Evolutionary conservation across 2,797 vertebrate genomes (phyloP).

Genomic region (Oreochromis mossambicus): DNA sequence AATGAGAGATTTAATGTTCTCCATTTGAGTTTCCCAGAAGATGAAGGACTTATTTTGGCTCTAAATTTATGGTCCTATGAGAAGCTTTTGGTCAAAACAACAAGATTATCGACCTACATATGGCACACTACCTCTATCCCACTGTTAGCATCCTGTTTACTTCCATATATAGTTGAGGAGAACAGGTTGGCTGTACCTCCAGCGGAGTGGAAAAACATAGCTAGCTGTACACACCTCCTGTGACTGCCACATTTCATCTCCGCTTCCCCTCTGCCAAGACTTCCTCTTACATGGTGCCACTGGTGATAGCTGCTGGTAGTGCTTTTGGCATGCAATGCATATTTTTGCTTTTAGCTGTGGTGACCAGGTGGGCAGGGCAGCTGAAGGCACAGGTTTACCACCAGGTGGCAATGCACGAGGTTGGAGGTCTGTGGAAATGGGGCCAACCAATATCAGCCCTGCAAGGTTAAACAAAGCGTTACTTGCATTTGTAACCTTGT

Average conservation of each 20-base stretch:
- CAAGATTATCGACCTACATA: constrained; percentile 33
- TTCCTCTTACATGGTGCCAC: constrained; percentile 33
- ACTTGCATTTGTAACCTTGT: neutral
- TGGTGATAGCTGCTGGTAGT: constrained; percentile 11
- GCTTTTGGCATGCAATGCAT: constrained; percentile 29
- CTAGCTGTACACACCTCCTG: constrained; percentile 36
- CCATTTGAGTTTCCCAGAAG: neutral
- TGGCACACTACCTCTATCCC: constrained; percentile 30
- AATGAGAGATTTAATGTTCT: neutral
- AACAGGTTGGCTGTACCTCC: constrained; percentile 58
- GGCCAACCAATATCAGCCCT: constrained; percentile 7
- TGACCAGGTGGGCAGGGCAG: constrained; percentile 67
- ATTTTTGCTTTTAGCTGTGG: constrained; percentile 29
- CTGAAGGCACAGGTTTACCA: constrained; percentile 52
- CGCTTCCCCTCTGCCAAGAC: constrained; percentile 25
- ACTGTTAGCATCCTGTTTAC: constrained; percentile 61
- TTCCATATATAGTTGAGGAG: constrained; percentile 43
- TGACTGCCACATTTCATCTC: constrained; percentile 47
- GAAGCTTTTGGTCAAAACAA: constrained; percentile 10
- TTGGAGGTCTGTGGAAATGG: constrained; percentile 35
- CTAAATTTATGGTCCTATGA: constrained; percentile 1
- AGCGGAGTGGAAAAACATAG: constrained; percentile 44
- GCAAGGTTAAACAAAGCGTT: constrained; percentile 2
- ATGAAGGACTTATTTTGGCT: neutral
- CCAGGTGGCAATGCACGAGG: constrained; percentile 36